Percentiles rank a stretch among this genome's conserved stretches.
Conservation (phyloP, 2,113 vertebrate species). For the Rhodinocichla rosea region DNA sequence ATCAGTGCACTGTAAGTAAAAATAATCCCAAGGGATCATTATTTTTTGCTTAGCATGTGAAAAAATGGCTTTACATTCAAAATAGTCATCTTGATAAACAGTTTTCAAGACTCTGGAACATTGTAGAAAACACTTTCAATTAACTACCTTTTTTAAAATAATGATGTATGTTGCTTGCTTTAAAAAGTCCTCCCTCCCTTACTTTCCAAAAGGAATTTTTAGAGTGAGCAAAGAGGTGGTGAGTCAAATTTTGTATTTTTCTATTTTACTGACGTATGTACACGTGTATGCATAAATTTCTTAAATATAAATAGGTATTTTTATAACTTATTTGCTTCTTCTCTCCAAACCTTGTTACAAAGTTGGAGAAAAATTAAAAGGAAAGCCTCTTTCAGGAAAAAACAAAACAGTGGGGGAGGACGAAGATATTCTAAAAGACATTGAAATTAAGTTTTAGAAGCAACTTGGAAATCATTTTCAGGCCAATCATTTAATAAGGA, state of each 20-base stretch:
- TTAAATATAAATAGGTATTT: background rate
- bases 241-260: background rate
- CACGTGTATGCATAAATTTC: rapidly evolving
- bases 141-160: background rate
- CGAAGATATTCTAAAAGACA: background rate
- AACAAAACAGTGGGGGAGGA: background rate
- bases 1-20: background rate
- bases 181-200: background rate
- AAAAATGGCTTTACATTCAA: background rate
- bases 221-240: background rate
- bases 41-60: background rate
- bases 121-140: background rate
- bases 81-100: background rate
- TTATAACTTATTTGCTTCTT: background rate
- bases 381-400: background rate
- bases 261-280: background rate
- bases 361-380: background rate
- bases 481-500: background rate
- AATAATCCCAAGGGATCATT: background rate
- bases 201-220: background rate
- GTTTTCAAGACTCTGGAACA: background rate
- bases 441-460: background rate
- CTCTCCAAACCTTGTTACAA: background rate
- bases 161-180: rapidly evolving
- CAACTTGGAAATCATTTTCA: background rate